phyloP scores from a whole-genome alignment of 2,888 invertebrate species.

The Drosophila stalkeri region DNA sequence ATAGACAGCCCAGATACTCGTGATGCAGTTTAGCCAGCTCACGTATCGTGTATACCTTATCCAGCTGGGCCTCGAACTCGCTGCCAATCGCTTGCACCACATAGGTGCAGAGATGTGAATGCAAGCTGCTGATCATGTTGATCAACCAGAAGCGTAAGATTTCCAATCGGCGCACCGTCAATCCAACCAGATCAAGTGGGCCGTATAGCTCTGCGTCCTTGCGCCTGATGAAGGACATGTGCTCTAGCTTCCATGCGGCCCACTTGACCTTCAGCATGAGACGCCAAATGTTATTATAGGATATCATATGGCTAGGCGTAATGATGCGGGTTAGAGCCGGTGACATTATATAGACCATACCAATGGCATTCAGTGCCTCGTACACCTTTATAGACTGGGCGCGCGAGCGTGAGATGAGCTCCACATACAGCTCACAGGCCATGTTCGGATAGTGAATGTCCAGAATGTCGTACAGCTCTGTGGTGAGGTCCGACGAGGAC shows the following conservation, averaged over 20 bases:
- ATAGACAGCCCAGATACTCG: conserved; percentile 80
- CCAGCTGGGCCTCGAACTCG: conserved; percentile 79
- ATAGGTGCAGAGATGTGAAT: conserved; percentile 86
- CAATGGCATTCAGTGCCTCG: conserved; percentile 81
- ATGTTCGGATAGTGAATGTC: conserved; percentile 84
- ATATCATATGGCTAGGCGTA: conserved; percentile 63
- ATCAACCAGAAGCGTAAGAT: conserved; percentile 87
- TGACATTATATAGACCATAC: conserved; percentile 75
- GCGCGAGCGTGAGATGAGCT: conserved; percentile 66
- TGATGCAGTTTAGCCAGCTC: conserved; percentile 83
- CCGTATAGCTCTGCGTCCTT: conserved; percentile 66
- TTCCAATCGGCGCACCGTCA: conserved; percentile 85
- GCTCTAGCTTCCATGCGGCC: conserved; percentile 86
- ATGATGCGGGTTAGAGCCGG: conserved; percentile 79
- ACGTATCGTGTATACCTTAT: conserved; percentile 72
- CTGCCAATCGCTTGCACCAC: conserved; percentile 83
- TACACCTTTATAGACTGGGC: conserved; percentile 74
- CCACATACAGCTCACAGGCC: conserved; percentile 75
- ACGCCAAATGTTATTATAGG: conserved; percentile 85
- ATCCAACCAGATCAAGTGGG: conserved; percentile 76
- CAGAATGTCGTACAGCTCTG: conserved; percentile 85
- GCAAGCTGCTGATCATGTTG: conserved; percentile 86
- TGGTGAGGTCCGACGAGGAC: conserved; percentile 85
- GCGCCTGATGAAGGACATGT: conserved; percentile 84
- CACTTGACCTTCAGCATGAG: conserved; percentile 87